Evolutionary conservation across 2,113 vertebrate genomes (phyloP), one percentile per base, ranked within the genome.

Genomic region (Cichladusa arquata): DNA sequence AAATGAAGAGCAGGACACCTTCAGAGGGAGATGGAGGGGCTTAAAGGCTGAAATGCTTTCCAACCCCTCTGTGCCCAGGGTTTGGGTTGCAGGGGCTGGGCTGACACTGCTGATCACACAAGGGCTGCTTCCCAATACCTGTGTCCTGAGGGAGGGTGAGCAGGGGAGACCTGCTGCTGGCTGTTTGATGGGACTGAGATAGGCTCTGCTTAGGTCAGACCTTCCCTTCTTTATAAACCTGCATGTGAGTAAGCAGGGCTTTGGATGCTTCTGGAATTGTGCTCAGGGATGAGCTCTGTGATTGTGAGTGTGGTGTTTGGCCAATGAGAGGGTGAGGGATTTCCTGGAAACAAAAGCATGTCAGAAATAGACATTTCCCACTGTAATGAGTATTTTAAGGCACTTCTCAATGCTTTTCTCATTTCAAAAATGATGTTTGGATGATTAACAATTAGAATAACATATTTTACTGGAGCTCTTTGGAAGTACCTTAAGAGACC

Each of bases 1-100:
- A 88, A 96, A 96, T 86, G 95, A 96, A 96, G 95, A 96, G 89
- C 95, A 88, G 96, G 96, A 95, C 97, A 97, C 96, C 97, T 98
- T 98, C 92, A 92, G 91, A 73, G 90, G 80, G 97, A 96, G 90
- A 97, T 92, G 54, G 85, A 58, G 91, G 92, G 90, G 84, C 91
- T 97, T 97, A 96, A 94, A 95, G 86, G 95, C 93, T 97, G 97
- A 94, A 96, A 70, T 5, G 83, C 78, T 89, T 84, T 50, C 85
- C 79, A 74, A 86, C 86, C 72, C 81, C 83, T 82, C 78, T 78
- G 47, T 61, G 76, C 91, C 54, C 2, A 0, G 47, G 79, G 80
- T 48, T 92, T 78, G 62, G 50, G 76, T 89, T 77, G 61, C 89
- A 86, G 79, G n/a, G 74, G 70, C 70, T 25, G 79, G 28, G 83